Evolutionary conservation across 2,797 vertebrate genomes (phyloP), one percentile per base, ranked within the genome.

Genomic region (Xenops minutus): DNA sequence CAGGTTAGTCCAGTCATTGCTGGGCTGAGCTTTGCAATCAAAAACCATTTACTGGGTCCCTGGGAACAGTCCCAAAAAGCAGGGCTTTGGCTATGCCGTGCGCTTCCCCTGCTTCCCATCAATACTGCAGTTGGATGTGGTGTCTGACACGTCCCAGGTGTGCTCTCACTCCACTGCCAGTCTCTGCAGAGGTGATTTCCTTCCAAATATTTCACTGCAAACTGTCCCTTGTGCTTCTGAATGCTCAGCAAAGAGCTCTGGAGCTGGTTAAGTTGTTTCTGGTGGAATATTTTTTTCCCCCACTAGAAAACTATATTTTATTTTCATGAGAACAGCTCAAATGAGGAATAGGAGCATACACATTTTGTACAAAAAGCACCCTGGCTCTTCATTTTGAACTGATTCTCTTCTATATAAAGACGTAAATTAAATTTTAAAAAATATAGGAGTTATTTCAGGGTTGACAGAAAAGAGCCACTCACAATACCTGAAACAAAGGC

Each of bases 181-280:
- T 30, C 73, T 66, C 59, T 39, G 36, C 64, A 48, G 81, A 71
- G 66, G 56, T 62, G 73, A 48, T 91, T 76, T 74, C n/a, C 52
- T 81, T 80, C 56, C 77, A 80, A 49, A 59, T 36, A 27, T 80
- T 89, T 81, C 74, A 51, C 30, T 81, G n/a, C 78, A 87, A 89
- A 63, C 66, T 87, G 78, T 85, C 91, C 82, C 85, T 10, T 9
- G 26, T 91, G 77, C 59, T 83, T 41, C 76, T 76, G 55, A 68
- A 58, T 10, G 36, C 59, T 76, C 68, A 66, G 58, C 56, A 75
- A 73, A 44, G 32, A 14, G 61, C 75, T 61, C 67, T 89, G 46
- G 58, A 89, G 37, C 54, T 41, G 29, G 9, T 61, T 85, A 52
- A 34, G 54, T 67, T 72, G 30, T 86, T 89, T 72, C 51, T 54